Evolutionary conservation across 1,140 invertebrate species (phyloP).

Genomic region (Drosophila leontia): DNA sequence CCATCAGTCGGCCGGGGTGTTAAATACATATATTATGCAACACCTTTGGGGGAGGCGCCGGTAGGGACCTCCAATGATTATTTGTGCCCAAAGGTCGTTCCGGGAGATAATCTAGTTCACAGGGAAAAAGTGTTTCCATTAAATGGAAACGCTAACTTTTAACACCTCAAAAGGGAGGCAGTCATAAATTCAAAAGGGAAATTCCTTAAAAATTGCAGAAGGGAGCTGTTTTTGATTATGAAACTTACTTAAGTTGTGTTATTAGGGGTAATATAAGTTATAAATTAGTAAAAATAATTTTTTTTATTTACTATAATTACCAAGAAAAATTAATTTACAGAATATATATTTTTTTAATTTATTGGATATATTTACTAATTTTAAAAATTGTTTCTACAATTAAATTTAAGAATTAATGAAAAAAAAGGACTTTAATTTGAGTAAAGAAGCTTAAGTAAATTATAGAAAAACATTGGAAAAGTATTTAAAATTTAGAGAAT

Average conservation of each 20-base stretch:
- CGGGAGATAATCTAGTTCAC: conserved; percentile 2
- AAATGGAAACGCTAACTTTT: conserved; percentile 14
- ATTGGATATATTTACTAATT: too few species aligned
- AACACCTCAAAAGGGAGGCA: not conserved
- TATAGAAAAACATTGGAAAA: too few species aligned
- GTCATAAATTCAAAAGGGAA: not conserved
- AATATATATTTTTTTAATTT: not conserved
- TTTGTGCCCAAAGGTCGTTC: conserved; percentile 18
- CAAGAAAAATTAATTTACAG: too few species aligned
- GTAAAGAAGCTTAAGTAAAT: too few species aligned
- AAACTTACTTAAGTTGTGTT: not conserved
- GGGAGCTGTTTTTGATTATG: not conserved
- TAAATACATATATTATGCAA: conserved; percentile 43
- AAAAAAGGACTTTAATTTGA: too few species aligned
- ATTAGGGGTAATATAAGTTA: not conserved
- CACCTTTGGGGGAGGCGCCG: conserved; percentile 8
- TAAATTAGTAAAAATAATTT: not conserved
- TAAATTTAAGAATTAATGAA: too few species aligned
- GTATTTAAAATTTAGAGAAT: too few species aligned
- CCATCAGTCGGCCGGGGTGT: conserved; percentile 29
- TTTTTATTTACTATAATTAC: too few species aligned
- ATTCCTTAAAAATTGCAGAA: not conserved
- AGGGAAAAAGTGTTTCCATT: conserved; percentile 4
- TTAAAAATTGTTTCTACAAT: too few species aligned
- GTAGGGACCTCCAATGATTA: conserved; percentile 20